Base-by-base conservation (phyloP, 1,140 invertebrate genomes). In the Coelopa frigida region DNA sequence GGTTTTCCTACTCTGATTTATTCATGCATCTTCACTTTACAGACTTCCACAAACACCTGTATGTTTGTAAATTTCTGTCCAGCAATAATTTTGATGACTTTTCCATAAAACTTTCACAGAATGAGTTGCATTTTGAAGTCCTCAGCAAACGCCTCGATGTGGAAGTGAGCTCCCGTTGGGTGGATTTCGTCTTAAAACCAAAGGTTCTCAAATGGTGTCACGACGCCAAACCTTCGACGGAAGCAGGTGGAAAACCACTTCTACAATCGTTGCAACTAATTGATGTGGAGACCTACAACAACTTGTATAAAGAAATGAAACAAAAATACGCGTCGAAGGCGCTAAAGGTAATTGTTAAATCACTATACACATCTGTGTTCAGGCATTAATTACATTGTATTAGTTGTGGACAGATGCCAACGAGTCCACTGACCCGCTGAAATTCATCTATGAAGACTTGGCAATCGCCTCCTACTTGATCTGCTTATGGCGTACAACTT, bases 391-490 rank as follows among this genome's bases (percentile, higher is more conserved):
- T 40, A 11, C 5, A 17, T 14, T 44, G 12, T 37, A 35, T 24
- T 42, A 54, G 50, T 24, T 39, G 14, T 67, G 63, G 63, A 43
- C 54, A 27, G 89, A 93, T 70, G 84, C 77, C 53, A 97, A 63
- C 15, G 90, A 96, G 72, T 84, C 77, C 52, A 98, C 94, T 26
- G 90, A 97, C 73, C 91, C 94, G 11, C 61, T 80, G 29, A 98
- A 98, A 72, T 96, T 89, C 77, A 87, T 99, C 5, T 94, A 87
- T 75, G 94, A 99, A 77, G 95, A 98, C 69, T 76, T 98, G 47
- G 91, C 89, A 5, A 98, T 98, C 58, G 91, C 93, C 12, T 75
- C 88, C 3, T 99, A 98, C 70, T 73, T 99, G 14, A 72, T 96
- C 22, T 72, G 90, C 26, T 53, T 91, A 0, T 92, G 88, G 88